Conservation (phyloP, 2,888 invertebrate genomes). For the Chaetogeoica ovagalla region DNA sequence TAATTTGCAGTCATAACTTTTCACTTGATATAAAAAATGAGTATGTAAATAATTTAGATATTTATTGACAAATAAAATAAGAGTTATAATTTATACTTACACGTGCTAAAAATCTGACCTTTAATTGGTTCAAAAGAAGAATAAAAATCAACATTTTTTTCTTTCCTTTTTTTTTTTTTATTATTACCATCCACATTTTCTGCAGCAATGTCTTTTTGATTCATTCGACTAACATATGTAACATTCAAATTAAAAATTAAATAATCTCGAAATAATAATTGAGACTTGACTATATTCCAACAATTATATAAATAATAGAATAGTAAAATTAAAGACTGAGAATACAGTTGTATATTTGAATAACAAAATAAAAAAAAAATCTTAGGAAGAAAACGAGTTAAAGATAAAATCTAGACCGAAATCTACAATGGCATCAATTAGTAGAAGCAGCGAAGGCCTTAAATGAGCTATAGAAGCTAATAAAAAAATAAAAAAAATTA, state of each 20-base stretch:
- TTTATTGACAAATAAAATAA: neutral
- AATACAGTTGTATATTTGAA: too few relatives aligned
- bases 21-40: neutral
- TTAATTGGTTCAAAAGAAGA: conserved; percentile 24
- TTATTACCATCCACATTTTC: conserved; percentile 7
- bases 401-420: too few relatives aligned
- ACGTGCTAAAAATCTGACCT: neutral
- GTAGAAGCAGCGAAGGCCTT: too few relatives aligned
- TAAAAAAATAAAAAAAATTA: too few relatives aligned
- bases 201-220: neutral
- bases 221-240: conserved; percentile 20
- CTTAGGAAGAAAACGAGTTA: too few relatives aligned
- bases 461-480: too few relatives aligned
- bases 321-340: too few relatives aligned
- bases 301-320: too few relatives aligned
- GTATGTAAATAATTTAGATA: neutral
- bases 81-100: conserved; percentile 6
- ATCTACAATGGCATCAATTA: too few relatives aligned
- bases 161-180: conserved; percentile 10
- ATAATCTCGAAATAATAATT: too few relatives aligned
- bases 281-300: too few relatives aligned
- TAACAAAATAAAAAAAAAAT: too few relatives aligned
- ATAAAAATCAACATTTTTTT: conserved; percentile 28
- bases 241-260: neutral
- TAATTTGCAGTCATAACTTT: conserved; percentile 20